These are phyloP conservation scores for Bombus impatiens DNA, from an alignment of 1,140 invertebrate genomes.

Conservation along the genomic window DNA sequence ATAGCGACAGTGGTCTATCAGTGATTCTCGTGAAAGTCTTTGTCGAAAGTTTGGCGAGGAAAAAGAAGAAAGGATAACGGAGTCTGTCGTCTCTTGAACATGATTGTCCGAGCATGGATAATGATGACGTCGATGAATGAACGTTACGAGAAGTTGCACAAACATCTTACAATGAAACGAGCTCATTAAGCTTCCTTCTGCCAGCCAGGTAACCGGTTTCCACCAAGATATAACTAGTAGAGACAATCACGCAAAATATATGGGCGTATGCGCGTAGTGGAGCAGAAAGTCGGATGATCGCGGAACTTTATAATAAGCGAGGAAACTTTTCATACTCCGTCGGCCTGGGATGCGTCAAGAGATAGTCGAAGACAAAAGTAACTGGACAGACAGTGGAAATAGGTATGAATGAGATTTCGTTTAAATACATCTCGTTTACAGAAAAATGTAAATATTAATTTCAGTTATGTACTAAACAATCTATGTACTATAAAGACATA, in stretches of 20 bases:
- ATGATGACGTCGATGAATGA: conserved; percentile 48
- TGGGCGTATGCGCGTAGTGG: conserved; percentile 27
- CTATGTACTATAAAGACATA: too few species aligned
- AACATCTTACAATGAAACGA: conserved; percentile 64
- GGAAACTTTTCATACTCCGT: conserved; percentile 51
- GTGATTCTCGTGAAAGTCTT: conserved; percentile 34
- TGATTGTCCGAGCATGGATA: conserved; percentile 44
- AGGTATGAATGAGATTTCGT: too few species aligned
- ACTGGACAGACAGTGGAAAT: too few species aligned
- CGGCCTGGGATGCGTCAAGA: conserved; percentile 13
- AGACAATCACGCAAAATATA: conserved; percentile 60
- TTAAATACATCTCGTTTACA: too few species aligned
- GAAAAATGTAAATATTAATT: too few species aligned
- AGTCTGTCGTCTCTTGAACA: neutral
- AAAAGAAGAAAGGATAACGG: neutral
- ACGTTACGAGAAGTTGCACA: conserved; percentile 48
- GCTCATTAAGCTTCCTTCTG: conserved; percentile 59
- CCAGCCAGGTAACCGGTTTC: conserved; percentile 18
- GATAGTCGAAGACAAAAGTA: too few species aligned
- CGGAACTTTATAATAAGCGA: conserved; percentile 57
- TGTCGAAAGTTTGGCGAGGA: neutral
- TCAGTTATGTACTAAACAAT: too few species aligned
- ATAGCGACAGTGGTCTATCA: neutral
- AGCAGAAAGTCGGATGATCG: conserved; percentile 63
- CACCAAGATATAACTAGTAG: conserved; percentile 47